Conservation (phyloP, 2,113 vertebrate genomes). For the Theristicus caerulescens region DNA sequence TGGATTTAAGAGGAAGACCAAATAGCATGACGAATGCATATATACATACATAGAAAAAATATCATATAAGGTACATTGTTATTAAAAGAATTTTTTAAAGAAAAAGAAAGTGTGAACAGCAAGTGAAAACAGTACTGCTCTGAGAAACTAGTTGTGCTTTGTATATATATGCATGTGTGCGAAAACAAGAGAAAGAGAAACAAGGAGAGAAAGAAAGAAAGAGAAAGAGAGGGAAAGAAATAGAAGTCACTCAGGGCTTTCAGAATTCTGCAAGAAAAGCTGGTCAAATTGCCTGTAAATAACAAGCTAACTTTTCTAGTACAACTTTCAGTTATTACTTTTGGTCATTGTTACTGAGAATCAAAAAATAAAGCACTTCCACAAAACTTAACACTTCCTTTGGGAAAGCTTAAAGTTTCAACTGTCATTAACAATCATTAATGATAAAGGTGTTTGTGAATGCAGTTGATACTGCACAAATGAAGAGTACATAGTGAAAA, state of each 20-base stretch:
- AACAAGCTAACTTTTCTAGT: neutral
- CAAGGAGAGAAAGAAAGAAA: neutral
- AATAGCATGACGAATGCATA: neutral
- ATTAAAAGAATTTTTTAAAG: neutral
- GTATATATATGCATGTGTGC: fast-evolving
- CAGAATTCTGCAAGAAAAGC: neutral
- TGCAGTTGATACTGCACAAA: neutral
- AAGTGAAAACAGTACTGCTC: neutral
- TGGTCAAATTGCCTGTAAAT: neutral
- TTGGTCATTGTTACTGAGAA: neutral
- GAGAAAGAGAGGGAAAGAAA: neutral
- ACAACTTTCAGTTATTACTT: neutral
- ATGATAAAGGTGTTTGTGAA: neutral
- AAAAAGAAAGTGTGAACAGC: neutral
- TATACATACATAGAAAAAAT: neutral
- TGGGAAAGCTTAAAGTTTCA: neutral
- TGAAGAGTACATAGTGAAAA: neutral
- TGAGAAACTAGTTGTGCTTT: neutral
- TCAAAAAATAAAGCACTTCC: neutral
- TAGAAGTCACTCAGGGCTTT: neutral
- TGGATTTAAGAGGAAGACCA: neutral
- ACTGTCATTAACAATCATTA: neutral
- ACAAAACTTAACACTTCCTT: neutral
- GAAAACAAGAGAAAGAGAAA: neutral
- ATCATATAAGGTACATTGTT: neutral